Evolutionary conservation across 2,888 invertebrate species (phyloP), one percentile per base, ranked within the genome.

Genomic region (Gonocerus acuteangulatus): DNA sequence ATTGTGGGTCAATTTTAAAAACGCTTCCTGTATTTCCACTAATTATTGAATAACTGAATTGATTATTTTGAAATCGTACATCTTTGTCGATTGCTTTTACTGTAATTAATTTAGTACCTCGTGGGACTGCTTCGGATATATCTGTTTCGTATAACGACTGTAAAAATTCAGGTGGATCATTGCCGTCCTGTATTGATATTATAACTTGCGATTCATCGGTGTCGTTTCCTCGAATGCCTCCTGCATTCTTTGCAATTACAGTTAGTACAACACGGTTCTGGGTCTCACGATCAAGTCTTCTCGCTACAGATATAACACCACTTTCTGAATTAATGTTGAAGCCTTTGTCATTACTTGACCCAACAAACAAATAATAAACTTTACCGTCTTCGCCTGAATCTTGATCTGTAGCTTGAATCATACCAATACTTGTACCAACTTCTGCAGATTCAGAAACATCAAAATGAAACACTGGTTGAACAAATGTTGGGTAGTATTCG

Each of bases 191-290:
- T 65, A 96, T 89, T 0, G 89, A 87, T 65, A 96, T 87, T 49
- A 91, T 89, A 0, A 96, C 89, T 75, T 92, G 91, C 2, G 95
- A 95, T 75, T 92, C 93, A 72, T 94, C 95, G 0, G 94, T 95
- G 71, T 95, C 95, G 72, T 95, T 94, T 2, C 95, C 95, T 39
- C 87, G 81, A 68, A 96, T 94, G 16, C 93, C 90, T 13, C 95
- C 95, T 52, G 85, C 84, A 72, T 96, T 96, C 76, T 96, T 96
- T 0, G 95, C 95, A 78, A 95, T 81, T 0, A 95, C 93, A 0
- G 92, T 92, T 9, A 95, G 75, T 0, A 93, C 89, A 1, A 91
- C 91, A 63, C 93, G 80, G 71, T 87, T 91, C 74, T 92, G 91
- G 0, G 90, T 90, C 76, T 93, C 92, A 60, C 92, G 79, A 69